These are phyloP conservation scores for Syrrhaptes paradoxus DNA, from an alignment of 2,113 vertebrate genomes.

Conservation along the genomic window DNA sequence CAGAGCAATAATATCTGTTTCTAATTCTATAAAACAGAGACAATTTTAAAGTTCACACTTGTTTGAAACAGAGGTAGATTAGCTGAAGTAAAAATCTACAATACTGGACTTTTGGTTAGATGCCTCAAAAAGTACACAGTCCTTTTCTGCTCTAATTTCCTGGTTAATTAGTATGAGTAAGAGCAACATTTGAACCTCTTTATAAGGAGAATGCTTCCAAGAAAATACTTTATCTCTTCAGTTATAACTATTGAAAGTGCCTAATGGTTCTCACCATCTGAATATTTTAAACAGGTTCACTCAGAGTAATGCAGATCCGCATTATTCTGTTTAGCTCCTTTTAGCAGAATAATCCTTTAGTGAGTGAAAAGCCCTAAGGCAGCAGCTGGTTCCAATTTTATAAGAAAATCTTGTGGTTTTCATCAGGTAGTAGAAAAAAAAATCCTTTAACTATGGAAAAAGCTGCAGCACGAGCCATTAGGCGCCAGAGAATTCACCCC, in stretches of 20 bases:
- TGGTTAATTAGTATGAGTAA: background rate
- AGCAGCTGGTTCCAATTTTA: conserved; percentile 29
- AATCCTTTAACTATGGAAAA: background rate
- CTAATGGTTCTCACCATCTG: conserved; percentile 21
- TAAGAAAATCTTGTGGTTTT: conserved; percentile 20
- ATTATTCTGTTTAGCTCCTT: conserved; percentile 23
- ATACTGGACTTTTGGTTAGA: background rate
- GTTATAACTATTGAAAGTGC: conserved; percentile 12
- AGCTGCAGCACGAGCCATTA: background rate
- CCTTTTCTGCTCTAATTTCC: background rate
- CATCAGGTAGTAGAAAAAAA: conserved; percentile 7
- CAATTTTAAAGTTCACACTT: background rate
- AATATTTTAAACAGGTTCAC: conserved; percentile 48
- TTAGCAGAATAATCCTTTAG: conserved; percentile 27
- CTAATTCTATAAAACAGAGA: background rate
- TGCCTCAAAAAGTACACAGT: background rate
- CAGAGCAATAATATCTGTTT: background rate
- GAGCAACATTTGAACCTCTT: background rate
- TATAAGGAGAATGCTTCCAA: background rate
- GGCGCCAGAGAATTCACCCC: background rate
- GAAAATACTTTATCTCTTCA: conserved; percentile 17
- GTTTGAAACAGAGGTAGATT: background rate
- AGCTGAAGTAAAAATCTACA: background rate
- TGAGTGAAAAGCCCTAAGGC: conserved; percentile 21
- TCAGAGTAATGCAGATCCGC: background rate